Conservation (phyloP, 2,797 vertebrate species). For the Chromobotia macracanthus region DNA sequence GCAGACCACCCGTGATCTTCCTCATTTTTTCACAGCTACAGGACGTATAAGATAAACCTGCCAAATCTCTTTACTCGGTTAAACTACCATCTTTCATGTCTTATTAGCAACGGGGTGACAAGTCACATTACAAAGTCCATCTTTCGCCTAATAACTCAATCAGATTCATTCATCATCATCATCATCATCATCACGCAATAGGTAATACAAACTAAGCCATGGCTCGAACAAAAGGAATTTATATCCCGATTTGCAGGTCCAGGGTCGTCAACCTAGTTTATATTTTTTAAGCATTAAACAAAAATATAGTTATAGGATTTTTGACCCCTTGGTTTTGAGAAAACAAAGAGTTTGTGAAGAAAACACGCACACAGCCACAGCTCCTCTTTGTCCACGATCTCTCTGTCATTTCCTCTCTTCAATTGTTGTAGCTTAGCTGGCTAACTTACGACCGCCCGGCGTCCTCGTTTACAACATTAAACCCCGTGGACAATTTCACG, state of each 20-base stretch:
- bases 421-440: slow-evolving; percentile 51
- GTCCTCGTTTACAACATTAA: slow-evolving; percentile 28
- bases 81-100: neutral
- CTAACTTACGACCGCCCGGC: slow-evolving; percentile 38
- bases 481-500: neutral
- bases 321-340: neutral
- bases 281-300: neutral
- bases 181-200: neutral
- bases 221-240: slow-evolving; percentile 18
- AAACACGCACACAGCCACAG: neutral
- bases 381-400: slow-evolving; percentile 36
- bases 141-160: neutral
- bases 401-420: slow-evolving; percentile 51
- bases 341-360: neutral
- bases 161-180: too few species aligned
- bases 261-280: neutral
- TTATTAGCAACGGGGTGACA: neutral
- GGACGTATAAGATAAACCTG: neutral
- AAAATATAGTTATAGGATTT: neutral
- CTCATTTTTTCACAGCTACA: neutral
- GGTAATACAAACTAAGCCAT: neutral
- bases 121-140: neutral
- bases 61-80: neutral
- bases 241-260: neutral
- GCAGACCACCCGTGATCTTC: neutral